phyloP scores from a whole-genome alignment of 2,113 vertebrate genomes.

The Bombycilla garrulus region DNA sequence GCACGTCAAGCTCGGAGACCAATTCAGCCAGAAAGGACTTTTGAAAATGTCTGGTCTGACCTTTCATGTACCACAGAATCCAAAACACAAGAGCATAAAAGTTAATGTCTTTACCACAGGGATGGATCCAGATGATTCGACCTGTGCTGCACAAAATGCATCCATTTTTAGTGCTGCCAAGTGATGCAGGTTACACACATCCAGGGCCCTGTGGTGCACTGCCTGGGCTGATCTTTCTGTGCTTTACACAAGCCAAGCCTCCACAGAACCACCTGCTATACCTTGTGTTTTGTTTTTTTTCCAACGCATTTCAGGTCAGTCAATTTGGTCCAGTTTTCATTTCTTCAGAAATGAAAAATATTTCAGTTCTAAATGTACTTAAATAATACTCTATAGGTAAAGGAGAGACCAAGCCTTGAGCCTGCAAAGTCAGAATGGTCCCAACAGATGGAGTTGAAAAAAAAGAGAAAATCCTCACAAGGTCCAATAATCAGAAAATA shows the following conservation, averaged over 20 bases:
- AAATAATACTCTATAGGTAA: background rate
- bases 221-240: background rate
- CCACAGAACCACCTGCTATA: background rate
- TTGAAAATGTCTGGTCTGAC: background rate
- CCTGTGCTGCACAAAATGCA: background rate
- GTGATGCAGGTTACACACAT: background rate
- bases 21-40: conserved; percentile 27
- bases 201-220: background rate
- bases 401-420: background rate
- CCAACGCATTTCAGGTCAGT: background rate
- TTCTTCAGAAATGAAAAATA: background rate
- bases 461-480: background rate
- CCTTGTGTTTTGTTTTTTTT: background rate
- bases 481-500: background rate
- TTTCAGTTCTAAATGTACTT: background rate
- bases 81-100: background rate
- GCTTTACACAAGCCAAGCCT: background rate
- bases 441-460: background rate
- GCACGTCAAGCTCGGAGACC: background rate
- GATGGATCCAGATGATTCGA: background rate
- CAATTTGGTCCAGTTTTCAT: background rate
- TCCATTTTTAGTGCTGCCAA: background rate
- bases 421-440: background rate
- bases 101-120: conserved; percentile 13
- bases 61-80: background rate